Evolutionary conservation across 1,140 invertebrate genomes (phyloP), one percentile per base, ranked within the genome.

Genomic region (Habropoda laboriosa): DNA sequence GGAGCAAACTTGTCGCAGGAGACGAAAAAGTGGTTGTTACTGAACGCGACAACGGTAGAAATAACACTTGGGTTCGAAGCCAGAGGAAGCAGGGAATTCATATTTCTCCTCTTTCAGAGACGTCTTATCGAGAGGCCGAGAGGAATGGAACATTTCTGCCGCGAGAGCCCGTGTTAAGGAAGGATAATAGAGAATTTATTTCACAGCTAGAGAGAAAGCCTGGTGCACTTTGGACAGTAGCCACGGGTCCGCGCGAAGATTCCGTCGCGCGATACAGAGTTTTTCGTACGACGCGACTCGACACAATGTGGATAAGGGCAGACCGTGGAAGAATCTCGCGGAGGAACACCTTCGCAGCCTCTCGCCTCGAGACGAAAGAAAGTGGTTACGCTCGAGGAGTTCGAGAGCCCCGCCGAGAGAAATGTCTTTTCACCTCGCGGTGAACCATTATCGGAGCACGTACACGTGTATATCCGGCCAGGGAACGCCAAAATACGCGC

Each of bases 261-360:
- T 88, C 85, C 81, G 80, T 78, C 82, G 45, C 42, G 79, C 80
- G 89, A 91, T 90, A 87, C 75, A 60, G 73, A 86, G 82, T 88
- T 91, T 90, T 91, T 89, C 89, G 86, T 90, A 86, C 80, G 86
- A 77, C 86, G 82, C 86, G 82, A 86, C 75, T 86, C 64, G 53
- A 63, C 61, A 72, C 85, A 86, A 88, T 79, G 79, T 80, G 80
- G 79, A 85, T 78, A 80, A 87, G 81, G 75, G 67, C 73, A 81
- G 71, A 75, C 72, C 66, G 74, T 66, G 68, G n/a, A 51, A 42
- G 74, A 71, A 77, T 80, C 55, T 47, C 35, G 55, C 40, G 57
- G n/a, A n/a, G n/a, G n/a, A 47, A 71, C 66, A 81, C 74, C 71
- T 82, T 32, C 49, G 35, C n/a, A n/a, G 61, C 57, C 76, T 80